Percentiles rank a stretch among this genome's conserved stretches.
These are phyloP conservation scores for Selenia dentaria DNA, from an alignment of 2,888 invertebrate genomes.

Conservation along the genomic window DNA sequence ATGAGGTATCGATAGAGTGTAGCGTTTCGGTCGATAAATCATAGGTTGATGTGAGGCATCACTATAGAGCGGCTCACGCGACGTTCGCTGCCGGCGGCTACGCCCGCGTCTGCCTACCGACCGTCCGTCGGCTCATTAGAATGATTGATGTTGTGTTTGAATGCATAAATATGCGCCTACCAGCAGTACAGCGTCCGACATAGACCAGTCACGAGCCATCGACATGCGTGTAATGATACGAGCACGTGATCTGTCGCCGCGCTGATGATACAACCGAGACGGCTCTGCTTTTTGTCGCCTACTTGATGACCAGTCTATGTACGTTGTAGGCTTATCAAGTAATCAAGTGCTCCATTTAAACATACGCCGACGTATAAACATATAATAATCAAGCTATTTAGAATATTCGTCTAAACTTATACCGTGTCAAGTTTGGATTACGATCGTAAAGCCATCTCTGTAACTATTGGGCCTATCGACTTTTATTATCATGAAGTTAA, in stretches of 20 bases:
- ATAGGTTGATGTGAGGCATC: conserved; percentile 42
- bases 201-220: conserved; percentile 61
- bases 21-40: conserved; percentile 44
- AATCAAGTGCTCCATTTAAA: conserved; percentile 20
- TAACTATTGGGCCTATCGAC: conserved; percentile 22
- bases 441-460: conserved; percentile 19
- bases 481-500: conserved; percentile 21
- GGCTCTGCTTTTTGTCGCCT: conserved; percentile 10
- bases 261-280: conserved; percentile 16
- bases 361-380: conserved; percentile 21
- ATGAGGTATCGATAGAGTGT: conserved; percentile 38
- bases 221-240: conserved; percentile 52
- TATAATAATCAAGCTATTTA: conserved; percentile 22
- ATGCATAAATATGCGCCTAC: conserved; percentile 73
- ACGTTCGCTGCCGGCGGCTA: conserved; percentile 47
- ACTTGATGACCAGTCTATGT: conserved; percentile 13
- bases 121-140: conserved; percentile 71
- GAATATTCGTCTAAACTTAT: conserved; percentile 13
- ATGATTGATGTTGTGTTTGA: conserved; percentile 80
- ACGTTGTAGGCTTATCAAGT: conserved; percentile 12
- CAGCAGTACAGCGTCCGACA: conserved; percentile 38
- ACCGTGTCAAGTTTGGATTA: conserved; percentile 19
- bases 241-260: conserved; percentile 30
- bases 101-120: conserved; percentile 55
- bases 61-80: conserved; percentile 53